Evolutionary conservation across 1,140 invertebrate genomes (phyloP), one percentile per base, ranked within the genome.

Genomic region (Goniozus legneri): DNA sequence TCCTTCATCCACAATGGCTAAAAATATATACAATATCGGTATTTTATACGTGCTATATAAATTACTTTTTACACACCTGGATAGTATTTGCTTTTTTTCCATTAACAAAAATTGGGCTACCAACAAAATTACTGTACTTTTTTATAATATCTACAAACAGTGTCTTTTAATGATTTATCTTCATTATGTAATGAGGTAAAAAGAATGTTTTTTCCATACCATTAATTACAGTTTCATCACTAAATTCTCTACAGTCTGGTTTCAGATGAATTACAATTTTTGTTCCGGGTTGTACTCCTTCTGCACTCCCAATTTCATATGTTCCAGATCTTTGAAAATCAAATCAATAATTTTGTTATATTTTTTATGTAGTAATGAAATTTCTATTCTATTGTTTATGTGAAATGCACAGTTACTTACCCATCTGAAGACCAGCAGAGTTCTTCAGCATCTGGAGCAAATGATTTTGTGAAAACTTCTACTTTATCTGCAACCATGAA

Each of bases 41-140:
- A 27, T 44, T 34, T 38, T 15, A 35, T n/a, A n/a, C n/a, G n/a
- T 22, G 10, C 10, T 13, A 19, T 21, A 44, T 18, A 33, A 33
- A 35, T 2, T 19, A 39, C 32, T 10, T 20, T 46, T 8, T 34
- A 40, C 33, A n/a, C 13, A 87, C 87, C 82, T 89, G 86, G 22
- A 95, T 84, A 22, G 84, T 84, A 71, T 96, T 97, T 0, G 85
- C 82, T 73, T 84, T 84, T 61, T 89, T 86, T 24, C 90, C 90
- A 79, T 98, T 97, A 2, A 98, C 71, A 62, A 83, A 87, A 62
- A 98, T 95, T 1, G 95, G 92, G 64, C 88, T 91, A 4, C 92
- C 89, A 35, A 98, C 90, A 72, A 98, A 98, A 71, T 97, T 97
- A 67, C 94, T 97, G 76, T 98, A 98, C 67, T 97, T 97, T 60